Conservation (phyloP, 2,113 vertebrate genomes). For the Heterotilapia buettikoferi region DNA sequence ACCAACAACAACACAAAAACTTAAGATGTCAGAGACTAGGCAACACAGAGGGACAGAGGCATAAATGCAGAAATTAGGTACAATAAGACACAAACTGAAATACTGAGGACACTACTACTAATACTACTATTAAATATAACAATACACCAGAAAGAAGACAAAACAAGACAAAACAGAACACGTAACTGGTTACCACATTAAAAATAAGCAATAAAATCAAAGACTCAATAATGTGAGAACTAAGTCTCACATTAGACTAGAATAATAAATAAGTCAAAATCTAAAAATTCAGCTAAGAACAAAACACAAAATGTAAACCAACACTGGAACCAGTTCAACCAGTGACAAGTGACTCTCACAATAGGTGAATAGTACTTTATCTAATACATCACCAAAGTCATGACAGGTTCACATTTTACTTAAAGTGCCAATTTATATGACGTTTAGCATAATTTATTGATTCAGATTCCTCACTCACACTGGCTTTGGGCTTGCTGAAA, state of each 20-base stretch:
- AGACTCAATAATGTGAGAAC: not conserved
- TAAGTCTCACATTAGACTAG: not conserved
- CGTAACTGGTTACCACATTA: not conserved
- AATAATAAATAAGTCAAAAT: not conserved
- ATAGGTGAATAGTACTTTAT: not conserved
- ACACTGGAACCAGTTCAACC: not conserved
- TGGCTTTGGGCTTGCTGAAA: not conserved
- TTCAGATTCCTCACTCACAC: not conserved
- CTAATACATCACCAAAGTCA: not conserved
- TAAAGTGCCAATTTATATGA: not conserved
- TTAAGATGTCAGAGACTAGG: not conserved
- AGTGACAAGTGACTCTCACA: not conserved
- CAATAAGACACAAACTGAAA: not conserved
- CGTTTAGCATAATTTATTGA: not conserved
- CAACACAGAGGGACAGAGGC: not conserved
- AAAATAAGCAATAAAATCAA: not conserved
- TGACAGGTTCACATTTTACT: not conserved
- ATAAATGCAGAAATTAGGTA: not conserved
- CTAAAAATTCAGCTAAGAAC: not conserved
- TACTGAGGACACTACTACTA: not conserved
- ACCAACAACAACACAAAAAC: not conserved
- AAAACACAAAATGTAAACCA: not conserved
- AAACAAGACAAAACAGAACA: not conserved
- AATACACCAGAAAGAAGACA: not conserved
- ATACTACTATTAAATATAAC: not conserved